Base-by-base conservation (phyloP, 2,888 invertebrate species). In the Campoplex nolae region DNA sequence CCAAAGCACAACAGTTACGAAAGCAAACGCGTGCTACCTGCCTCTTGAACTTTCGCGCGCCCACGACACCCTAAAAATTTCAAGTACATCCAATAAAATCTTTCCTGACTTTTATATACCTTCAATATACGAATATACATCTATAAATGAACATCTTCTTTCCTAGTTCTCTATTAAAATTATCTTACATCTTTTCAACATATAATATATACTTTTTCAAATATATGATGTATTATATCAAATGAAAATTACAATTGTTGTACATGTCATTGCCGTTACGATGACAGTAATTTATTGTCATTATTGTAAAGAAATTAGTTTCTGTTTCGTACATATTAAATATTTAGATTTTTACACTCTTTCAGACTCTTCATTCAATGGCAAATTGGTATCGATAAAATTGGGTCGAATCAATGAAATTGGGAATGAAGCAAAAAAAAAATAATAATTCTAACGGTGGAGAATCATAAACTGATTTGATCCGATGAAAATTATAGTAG, bases 41-140 rank as follows among this genome's bases (percentile, higher is more conserved):
- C 89, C 90, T 90, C 77, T 85, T 89, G 71, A 65, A 73, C 84
- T 84, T 86, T 71, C 73, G 83, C 70, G 48, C 81, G 48, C 83
- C 48, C 78, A 62, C 65, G 67, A 67, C 67, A 54, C 71, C 70
- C 79, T 54, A 78, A 79, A 48, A 23, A 11, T 79, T 62, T 78
- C 54, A 51, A 71, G 71, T 71, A 68, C 68, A 62, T 16, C 62
- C 62, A 70, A 70, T 75, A 75, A 75, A 75, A 42, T 38, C 42
- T 79, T 70, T 48, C 35, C 58, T 79, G 79, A 71, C 79, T 54
- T 56, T 71, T 71, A 79, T 32, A 58, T 67, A 58, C 54, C 16
- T 45, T 11, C 42, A 42, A 75, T 48, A 76, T 35, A 76, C 48
- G 32, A 18, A 48, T 48, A 48, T 48, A 56, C 23, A 16, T 62